Evolutionary conservation across 2,113 vertebrate species (phyloP), one percentile per base, ranked within the genome.

Genomic region (Ictalurus punctatus): DNA sequence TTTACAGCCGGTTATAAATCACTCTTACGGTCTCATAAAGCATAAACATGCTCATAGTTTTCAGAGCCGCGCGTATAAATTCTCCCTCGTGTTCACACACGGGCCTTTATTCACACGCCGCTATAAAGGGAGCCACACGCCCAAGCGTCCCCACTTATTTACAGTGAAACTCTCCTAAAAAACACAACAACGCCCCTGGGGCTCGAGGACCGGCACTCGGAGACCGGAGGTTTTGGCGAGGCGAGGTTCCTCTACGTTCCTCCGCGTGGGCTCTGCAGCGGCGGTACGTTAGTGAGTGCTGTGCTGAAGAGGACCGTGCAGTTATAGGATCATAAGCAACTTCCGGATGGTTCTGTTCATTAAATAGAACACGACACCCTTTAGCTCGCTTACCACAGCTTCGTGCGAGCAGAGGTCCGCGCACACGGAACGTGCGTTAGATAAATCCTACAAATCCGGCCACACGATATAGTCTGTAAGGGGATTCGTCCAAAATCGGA

Each of bases 11-110:
- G 6, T 19, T 65, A 30, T 87, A 87, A 87, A 65, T 80, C 59
- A 34, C 86, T 80, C 74, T 67, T 67, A 87, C 27, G 67, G 27
- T 74, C 58, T 54, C 86, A 37, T 87, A 87, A 87, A 80, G 27
- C 85, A 86, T 61, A 86, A 74, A 86, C 69, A 17, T 13, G 67
- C 67, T 37, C 58, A 56, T 40, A 74, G 69, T 61, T 86, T 61
- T 61, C 40, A 25, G 13, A 86, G 59, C 16, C 9, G 1, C 6
- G 16, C 59, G 23, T 34, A 52, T 52, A 65, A 87, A 84, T 69
- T 84, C 83, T 69, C 44, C 25, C 8, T 6, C 52, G 44, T 23
- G 73, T 56, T n/a, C 78, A 78, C 56, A 63, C 34, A 61, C 23
- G 30, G 23, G 23, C 27, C 8, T 85, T 85, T 71, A 48, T 85